These are phyloP conservation scores for Drosophila cognata DNA, from an alignment of 2,888 invertebrate species.

Conservation along the genomic window DNA sequence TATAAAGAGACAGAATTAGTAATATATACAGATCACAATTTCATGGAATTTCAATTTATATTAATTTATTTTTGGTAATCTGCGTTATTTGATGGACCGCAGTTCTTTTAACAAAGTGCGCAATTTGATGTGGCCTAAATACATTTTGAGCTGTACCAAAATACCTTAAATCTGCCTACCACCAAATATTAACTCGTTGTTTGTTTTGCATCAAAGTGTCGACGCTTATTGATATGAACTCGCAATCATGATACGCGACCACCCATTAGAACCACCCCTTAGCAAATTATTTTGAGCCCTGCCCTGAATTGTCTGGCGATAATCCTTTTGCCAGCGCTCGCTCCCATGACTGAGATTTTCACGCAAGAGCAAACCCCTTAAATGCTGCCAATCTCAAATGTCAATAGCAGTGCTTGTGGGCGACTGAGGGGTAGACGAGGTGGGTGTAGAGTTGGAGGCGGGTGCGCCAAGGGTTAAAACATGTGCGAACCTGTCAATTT, in stretches of 20 bases:
- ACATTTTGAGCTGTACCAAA: background rate
- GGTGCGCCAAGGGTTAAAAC: slow-evolving; percentile 19
- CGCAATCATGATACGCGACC: slow-evolving; percentile 9
- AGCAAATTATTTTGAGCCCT: slow-evolving; percentile 7
- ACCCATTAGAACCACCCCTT: slow-evolving; percentile 22
- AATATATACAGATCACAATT: background rate
- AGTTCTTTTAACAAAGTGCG: background rate
- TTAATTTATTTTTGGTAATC: background rate
- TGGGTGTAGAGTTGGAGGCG: slow-evolving; percentile 1
- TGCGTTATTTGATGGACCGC: accelerated
- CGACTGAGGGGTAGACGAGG: background rate
- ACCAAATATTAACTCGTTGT: slow-evolving; percentile 1
- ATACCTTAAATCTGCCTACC: background rate
- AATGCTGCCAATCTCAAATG: slow-evolving; percentile 76
- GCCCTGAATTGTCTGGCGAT: slow-evolving; percentile 40
- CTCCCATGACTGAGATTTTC: slow-evolving; percentile 67
- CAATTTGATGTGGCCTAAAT: background rate
- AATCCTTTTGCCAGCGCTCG: slow-evolving; percentile 77
- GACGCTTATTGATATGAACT: slow-evolving; percentile 31
- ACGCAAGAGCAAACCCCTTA: slow-evolving; percentile 71
- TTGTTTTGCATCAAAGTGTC: slow-evolving; percentile 25
- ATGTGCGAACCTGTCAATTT: slow-evolving; percentile 66
- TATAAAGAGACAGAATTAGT: accelerated
- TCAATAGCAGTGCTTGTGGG: slow-evolving; percentile 75
- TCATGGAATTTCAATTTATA: background rate